These are phyloP conservation scores for Leptopilina myrica DNA, from an alignment of 2,888 invertebrate genomes.

Conservation along the genomic window DNA sequence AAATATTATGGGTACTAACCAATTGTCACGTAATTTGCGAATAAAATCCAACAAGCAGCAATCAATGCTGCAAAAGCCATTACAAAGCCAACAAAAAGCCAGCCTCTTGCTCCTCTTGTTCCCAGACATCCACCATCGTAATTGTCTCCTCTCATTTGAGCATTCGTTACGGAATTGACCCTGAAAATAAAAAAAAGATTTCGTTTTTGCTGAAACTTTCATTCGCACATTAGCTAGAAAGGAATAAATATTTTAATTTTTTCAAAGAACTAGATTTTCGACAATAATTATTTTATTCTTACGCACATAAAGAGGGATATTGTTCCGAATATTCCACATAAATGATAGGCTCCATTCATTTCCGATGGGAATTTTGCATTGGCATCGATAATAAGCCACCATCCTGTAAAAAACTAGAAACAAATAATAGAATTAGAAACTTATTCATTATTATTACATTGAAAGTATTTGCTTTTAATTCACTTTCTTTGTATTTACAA, in stretches of 20 bases:
- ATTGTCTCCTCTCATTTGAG: constrained; percentile 91
- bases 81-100: constrained; percentile 98
- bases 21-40: constrained; percentile 88
- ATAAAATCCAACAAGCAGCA: constrained; percentile 97
- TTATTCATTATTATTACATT: no score
- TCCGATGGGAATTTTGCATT: constrained; percentile 86
- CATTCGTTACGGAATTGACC: constrained; percentile 97
- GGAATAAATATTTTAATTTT: not conserved
- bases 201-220: not conserved
- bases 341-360: constrained; percentile 89
- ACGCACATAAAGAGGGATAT: constrained; percentile 94
- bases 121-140: constrained; percentile 92
- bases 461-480: no score
- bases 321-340: constrained; percentile 96
- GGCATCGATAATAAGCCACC: constrained; percentile 99
- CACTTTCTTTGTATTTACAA: no score
- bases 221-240: no score
- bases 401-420: constrained; percentile 93
- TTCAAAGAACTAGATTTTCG: not conserved
- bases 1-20: constrained; percentile 77
- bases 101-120: constrained; percentile 91
- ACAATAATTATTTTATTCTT: constrained; percentile 1
- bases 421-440: not conserved
- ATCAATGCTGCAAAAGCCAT: constrained; percentile 97
- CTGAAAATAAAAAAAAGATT: constrained; percentile 68